Percentiles rank a stretch among this genome's conserved stretches.
phyloP scores from a whole-genome alignment of 2,888 invertebrate species.

The Acanthosepion lycidas region DNA sequence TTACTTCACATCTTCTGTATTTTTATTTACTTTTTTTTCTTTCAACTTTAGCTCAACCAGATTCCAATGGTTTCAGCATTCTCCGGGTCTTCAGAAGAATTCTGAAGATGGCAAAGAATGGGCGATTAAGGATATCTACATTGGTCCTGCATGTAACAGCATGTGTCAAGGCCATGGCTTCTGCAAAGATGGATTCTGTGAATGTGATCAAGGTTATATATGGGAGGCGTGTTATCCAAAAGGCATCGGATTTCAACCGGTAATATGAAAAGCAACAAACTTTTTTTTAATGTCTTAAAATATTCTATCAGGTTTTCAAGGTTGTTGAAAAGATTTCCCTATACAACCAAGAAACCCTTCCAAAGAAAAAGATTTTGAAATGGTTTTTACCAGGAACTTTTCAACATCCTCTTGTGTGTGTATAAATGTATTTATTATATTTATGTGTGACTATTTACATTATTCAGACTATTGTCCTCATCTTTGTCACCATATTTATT shows the following conservation, averaged over 20 bases:
- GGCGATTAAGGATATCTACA: conserved; percentile 74
- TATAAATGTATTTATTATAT: too few relatives aligned
- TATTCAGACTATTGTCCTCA: too few relatives aligned
- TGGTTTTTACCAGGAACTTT: too few relatives aligned
- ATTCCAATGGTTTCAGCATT: conserved; percentile 72
- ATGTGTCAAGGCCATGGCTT: conserved; percentile 74
- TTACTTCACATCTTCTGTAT: too few relatives aligned
- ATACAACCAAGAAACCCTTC: too few relatives aligned
- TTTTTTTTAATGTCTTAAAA: not conserved
- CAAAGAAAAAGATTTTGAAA: too few relatives aligned
- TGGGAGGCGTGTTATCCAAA: conserved; percentile 62
- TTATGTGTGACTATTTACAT: too few relatives aligned
- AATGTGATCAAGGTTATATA: conserved; percentile 67
- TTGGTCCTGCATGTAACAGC: conserved; percentile 72
- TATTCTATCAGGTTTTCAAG: too few relatives aligned
- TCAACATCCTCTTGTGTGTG: too few relatives aligned
- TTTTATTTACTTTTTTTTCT: not conserved
- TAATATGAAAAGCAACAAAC: conserved; percentile 50
- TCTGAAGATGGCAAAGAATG: conserved; percentile 60
- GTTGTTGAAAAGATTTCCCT: too few relatives aligned
- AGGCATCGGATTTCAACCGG: conserved; percentile 54
- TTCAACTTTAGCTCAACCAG: conserved; percentile 67
- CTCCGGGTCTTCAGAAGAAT: conserved; percentile 48
- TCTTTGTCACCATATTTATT: too few relatives aligned
- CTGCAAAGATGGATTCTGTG: conserved; percentile 67